Base-by-base conservation (phyloP, 2,113 vertebrate genomes). In the Etia nguti region DNA sequence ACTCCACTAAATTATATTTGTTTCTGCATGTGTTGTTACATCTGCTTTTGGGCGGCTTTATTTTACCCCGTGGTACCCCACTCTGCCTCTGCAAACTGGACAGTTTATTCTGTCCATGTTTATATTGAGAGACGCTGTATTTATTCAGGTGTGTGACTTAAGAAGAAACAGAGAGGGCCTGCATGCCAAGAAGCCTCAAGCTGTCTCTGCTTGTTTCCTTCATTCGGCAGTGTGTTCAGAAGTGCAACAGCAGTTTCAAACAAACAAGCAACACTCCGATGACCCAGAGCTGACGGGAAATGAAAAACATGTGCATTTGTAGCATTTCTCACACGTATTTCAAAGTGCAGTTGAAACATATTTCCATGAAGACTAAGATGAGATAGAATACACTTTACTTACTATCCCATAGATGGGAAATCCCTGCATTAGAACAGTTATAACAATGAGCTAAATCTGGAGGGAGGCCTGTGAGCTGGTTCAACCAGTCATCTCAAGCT, bases 181-280 rank as follows among this genome's bases (percentile, higher is more conserved):
- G 84, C 62, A 16, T 81, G 81, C 68, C 4, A 10, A 41, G 83
- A 84, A 57, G 56, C 87, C 81, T 86, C 52, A 34, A 81, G 54
- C 57, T 90, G 52, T 79, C 82, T 87, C 56, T 46, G 75, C 48
- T 70, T 52, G 82, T 86, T 18, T 79, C 29, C 38, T 80, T 86
- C 93, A 96, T 97, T 10, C 96, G 98, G 96, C 96, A 97, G 86
- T 9, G 97, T 97, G 88, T 88, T 68, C 73, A 85, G 31, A 97
- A 97, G 86, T 97, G 97, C 92, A 98, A 97, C 75, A 48, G 75
- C 34, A 16, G 22, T 52, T 87, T 54, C 55, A 85, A 83, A 87
- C 24, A 88, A 59, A 88, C 31, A 77, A 52, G 13, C 18, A 36
- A 12, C 4, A 4, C 68, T 77, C 26, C 18, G 13, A 48, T 83